Percentiles rank a stretch among this genome's conserved stretches.
Conservation (phyloP, 2,113 vertebrate species). For the Triplophysa dalaica region DNA sequence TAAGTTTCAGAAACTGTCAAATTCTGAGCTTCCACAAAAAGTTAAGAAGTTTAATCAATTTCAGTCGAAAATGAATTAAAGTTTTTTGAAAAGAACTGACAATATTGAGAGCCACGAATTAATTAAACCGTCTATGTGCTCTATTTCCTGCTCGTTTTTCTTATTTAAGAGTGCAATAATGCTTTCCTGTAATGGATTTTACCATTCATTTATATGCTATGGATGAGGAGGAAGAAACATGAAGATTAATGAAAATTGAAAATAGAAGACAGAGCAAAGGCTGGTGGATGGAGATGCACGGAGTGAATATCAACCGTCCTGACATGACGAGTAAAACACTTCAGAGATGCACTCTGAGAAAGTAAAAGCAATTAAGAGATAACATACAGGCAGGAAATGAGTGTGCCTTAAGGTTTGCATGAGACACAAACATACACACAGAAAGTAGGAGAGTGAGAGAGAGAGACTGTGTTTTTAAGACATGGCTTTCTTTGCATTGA, state of each 20-base stretch:
- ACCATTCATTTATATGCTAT: constrained; percentile 9
- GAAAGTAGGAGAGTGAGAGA: background rate
- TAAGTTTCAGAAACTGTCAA: background rate
- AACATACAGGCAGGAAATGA: constrained; percentile 21
- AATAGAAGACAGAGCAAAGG: constrained; percentile 10
- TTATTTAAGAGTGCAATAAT: constrained; percentile 1
- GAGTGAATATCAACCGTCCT: constrained; percentile 1
- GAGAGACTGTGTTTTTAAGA: background rate
- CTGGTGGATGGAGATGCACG: background rate
- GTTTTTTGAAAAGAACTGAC: background rate
- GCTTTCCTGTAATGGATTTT: constrained; percentile 1
- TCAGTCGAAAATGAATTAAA: background rate
- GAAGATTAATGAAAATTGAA: constrained; percentile 19
- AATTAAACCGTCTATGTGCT: constrained; percentile 7
- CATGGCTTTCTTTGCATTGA: too few relatives aligned
- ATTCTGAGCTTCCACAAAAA: background rate
- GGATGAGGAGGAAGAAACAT: constrained; percentile 10
- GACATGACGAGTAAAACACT: constrained; percentile 3
- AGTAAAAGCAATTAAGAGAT: constrained; percentile 41
- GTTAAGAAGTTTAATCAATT: background rate
- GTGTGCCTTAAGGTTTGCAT: background rate
- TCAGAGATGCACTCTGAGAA: background rate
- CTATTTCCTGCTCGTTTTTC: background rate
- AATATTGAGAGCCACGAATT: background rate
- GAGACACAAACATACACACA: background rate